Conservation (phyloP, 2,113 vertebrate species). For the Bothrops jararaca region DNA sequence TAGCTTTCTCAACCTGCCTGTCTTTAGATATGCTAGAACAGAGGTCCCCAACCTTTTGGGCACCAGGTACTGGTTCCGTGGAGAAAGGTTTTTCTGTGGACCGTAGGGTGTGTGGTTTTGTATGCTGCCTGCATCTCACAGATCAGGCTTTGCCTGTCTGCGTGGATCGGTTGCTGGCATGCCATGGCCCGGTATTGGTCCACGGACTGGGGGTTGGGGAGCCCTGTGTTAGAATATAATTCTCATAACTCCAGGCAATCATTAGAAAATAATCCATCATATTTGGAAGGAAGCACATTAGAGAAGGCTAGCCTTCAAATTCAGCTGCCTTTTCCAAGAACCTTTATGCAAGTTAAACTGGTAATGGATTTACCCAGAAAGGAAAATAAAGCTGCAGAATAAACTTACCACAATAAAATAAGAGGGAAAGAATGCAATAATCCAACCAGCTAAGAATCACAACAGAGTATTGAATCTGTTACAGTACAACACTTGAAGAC, state of each 20-base stretch:
- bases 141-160: too few species aligned
- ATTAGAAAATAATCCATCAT: background rate
- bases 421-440: slow-evolving; percentile 5
- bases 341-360: background rate
- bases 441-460: slow-evolving; percentile 67
- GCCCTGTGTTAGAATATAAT: background rate
- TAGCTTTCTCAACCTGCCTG: background rate
- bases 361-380: background rate
- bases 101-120: too few species aligned
- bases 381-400: slow-evolving; percentile 1
- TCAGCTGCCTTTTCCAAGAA: background rate
- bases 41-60: too few species aligned
- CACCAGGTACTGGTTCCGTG: too few species aligned
- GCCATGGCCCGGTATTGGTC: too few species aligned
- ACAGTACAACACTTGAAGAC: slow-evolving; percentile 70
- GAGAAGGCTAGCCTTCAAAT: background rate
- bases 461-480: slow-evolving; percentile 70
- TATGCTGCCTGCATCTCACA: too few species aligned
- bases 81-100: too few species aligned
- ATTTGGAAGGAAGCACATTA: background rate
- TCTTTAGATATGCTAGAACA: background rate
- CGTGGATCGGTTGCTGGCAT: too few species aligned
- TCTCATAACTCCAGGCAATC: background rate
- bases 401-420: background rate
- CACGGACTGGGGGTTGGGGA: too few species aligned